A percentile compares a stretch with the other conserved stretches of the same genome.
These are phyloP conservation scores for Micropterix aruncella DNA, from an alignment of 2,888 invertebrate genomes.

Conservation along the genomic window DNA sequence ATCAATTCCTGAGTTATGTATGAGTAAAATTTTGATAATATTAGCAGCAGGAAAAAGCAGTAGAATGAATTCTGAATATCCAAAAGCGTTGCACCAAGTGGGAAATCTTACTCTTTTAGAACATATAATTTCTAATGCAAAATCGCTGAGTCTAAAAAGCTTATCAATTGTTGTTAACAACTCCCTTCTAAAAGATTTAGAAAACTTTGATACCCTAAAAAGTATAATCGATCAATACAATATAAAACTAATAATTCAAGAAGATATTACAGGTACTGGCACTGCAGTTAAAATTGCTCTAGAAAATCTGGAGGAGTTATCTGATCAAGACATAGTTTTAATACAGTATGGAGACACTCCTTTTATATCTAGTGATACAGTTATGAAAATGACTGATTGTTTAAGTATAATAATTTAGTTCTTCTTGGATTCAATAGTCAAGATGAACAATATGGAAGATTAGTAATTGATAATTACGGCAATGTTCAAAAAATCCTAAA, in stretches of 20 bases:
- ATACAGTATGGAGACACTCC: conserved; percentile 5
- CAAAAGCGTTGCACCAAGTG: conserved; percentile 5
- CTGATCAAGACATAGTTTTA: conserved; percentile 5
- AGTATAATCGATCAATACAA: conserved; percentile 5
- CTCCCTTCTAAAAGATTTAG: conserved; percentile 5
- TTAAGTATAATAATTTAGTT: conserved; percentile 5
- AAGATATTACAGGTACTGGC: conserved; percentile 5
- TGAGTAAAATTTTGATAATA: conserved; percentile 5
- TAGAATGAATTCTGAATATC: conserved; percentile 5
- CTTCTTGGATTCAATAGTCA: conserved; percentile 5
- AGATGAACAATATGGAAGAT: conserved; percentile 5
- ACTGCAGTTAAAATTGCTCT: conserved; percentile 5
- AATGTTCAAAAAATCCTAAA: conserved; percentile 5
- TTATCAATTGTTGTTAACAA: conserved; percentile 5
- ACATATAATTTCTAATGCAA: conserved; percentile 5
- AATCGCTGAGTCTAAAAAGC: conserved; percentile 5
- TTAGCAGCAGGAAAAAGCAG: conserved; percentile 5
- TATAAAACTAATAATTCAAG: conserved; percentile 5
- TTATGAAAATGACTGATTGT: conserved; percentile 5
- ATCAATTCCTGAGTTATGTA: conserved; percentile 4
- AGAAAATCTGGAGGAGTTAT: conserved; percentile 5
- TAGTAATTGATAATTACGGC: conserved; percentile 5
- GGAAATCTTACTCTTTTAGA: conserved; percentile 5
- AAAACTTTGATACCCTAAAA: conserved; percentile 5
- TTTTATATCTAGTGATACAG: conserved; percentile 5